phyloP scores from a whole-genome alignment of 2,797 vertebrate species.

The Rhabdophis nuchalis region DNA sequence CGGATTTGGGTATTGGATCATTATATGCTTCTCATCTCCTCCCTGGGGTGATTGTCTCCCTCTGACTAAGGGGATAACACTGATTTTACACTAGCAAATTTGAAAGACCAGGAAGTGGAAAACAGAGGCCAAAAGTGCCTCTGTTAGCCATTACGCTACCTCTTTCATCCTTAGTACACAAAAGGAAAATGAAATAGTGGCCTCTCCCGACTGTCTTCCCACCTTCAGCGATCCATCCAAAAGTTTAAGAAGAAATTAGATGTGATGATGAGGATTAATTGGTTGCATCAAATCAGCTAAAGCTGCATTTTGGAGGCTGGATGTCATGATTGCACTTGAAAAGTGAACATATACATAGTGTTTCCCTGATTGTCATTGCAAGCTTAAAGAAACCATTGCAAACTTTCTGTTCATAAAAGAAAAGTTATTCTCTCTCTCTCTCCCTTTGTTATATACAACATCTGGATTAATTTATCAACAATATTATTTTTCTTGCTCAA shows the following conservation, averaged over 20 bases:
- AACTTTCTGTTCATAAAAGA: slow-evolving; percentile 43
- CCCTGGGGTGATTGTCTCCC: not conserved
- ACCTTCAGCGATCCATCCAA: not conserved
- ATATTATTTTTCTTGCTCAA: slow-evolving; percentile 32
- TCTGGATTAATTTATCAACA: slow-evolving; percentile 38
- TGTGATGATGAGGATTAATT: not conserved
- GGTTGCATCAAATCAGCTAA: not conserved
- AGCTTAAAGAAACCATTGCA: slow-evolving; percentile 31
- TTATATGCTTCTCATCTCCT: not conserved
- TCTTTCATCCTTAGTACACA: slow-evolving; percentile 6
- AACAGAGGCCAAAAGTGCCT: not conserved
- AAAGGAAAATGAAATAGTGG: not conserved
- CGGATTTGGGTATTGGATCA: not conserved
- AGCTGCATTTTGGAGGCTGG: not conserved
- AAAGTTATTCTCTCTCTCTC: slow-evolving; percentile 25
- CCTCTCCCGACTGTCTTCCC: slow-evolving; percentile 11
- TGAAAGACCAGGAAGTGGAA: not conserved
- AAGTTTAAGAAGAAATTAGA: slow-evolving; percentile 10
- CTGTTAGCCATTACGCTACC: not conserved
- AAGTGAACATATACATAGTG: slow-evolving; percentile 17
- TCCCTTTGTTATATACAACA: slow-evolving; percentile 42
- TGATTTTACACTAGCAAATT: not conserved
- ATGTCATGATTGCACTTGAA: not conserved
- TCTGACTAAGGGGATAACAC: not conserved
- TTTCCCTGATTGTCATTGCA: slow-evolving; percentile 8